Evolutionary conservation across 1,140 invertebrate species (phyloP), one percentile per base, ranked within the genome.

Genomic region (Drosophila tani): DNA sequence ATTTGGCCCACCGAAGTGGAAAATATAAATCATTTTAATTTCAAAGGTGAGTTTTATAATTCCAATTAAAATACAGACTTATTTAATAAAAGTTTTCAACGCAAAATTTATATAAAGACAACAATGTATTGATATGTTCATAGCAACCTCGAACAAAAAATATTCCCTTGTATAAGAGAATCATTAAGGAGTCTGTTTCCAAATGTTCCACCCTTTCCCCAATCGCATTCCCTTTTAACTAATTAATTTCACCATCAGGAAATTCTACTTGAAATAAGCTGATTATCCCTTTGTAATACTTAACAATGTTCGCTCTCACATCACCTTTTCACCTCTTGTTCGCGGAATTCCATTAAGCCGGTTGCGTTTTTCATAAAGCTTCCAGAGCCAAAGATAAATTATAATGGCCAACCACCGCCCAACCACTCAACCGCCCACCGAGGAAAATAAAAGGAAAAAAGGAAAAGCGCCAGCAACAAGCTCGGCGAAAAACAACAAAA

Each of bases 341-440:
- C 32, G 35, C 5, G 11, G 38, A 32, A 70, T 66, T 24, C 27
- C 17, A 69, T 70, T 70, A 60, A 63, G 43, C 24, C 21, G 57
- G 43, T 47, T 17, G 58, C 35, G 56, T 49, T 71, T 68, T 50
- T 24, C 67, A 43, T 50, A 58, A 70, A 35, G 66, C 68, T 40
- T 5, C 35, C 24, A 41, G 21, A 35, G 43, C 19, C 3, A 50
- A 60, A 73, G 53, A 73, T 73, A 73, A 45, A 59, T 73, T 29
- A 29, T 40, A 67, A 63, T 55, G 47, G 24, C 19, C 35, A 15
- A 21, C 24, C 35, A 38, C 15, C 32, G 27, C 15, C 32, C 32
- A 40, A 45, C 46, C 67, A 59, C 69, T 73, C 27, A 21, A 6
- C 27, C 66, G 0, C 63, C 17, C 32, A 57, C 21, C 3, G 11